Evolutionary conservation across 2,888 invertebrate genomes (phyloP).

Genomic region (Myathropa florea): DNA sequence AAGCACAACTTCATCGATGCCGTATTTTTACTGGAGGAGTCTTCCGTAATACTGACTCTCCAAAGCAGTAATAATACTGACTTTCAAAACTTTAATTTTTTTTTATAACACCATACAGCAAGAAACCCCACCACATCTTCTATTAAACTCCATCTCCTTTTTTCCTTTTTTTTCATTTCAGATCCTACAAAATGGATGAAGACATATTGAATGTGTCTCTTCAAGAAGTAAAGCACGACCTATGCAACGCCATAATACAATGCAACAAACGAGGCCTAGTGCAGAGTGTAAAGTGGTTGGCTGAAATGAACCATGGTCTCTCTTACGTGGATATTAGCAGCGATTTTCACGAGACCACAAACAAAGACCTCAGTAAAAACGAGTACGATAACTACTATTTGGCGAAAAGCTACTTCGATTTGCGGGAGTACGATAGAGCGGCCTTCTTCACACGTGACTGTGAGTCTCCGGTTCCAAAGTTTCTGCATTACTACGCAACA

Average conservation of each 20-base stretch:
- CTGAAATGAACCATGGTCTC: slow-evolving; percentile 91
- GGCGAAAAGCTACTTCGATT: slow-evolving; percentile 94
- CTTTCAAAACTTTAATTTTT: too few relatives aligned
- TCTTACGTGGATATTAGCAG: slow-evolving; percentile 83
- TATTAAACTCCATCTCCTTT: too few relatives aligned
- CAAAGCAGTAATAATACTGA: too few relatives aligned
- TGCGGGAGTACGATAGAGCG: slow-evolving; percentile 93
- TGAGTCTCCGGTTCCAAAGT: slow-evolving; percentile 87
- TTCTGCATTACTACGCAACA: slow-evolving; percentile 91
- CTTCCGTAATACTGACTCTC: too few relatives aligned
- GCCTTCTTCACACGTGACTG: slow-evolving; percentile 90
- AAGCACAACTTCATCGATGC: too few relatives aligned
- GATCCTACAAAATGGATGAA: slow-evolving; percentile 73
- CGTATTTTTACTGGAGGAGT: too few relatives aligned
- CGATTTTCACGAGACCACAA: slow-evolving; percentile 66
- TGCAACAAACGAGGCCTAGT: slow-evolving; percentile 90
- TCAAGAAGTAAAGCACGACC: slow-evolving; percentile 84
- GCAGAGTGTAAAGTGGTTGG: slow-evolving; percentile 93
- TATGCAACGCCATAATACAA: slow-evolving; percentile 85
- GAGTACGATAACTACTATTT: slow-evolving; percentile 87
- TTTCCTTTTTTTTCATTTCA: neutral
- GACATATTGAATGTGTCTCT: slow-evolving; percentile 82
- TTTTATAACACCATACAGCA: too few relatives aligned
- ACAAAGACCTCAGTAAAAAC: slow-evolving; percentile 79
- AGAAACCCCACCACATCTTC: too few relatives aligned